These are phyloP conservation scores for Agriopis leucophaearia DNA, from an alignment of 2,888 invertebrate species.

Conservation along the genomic window DNA sequence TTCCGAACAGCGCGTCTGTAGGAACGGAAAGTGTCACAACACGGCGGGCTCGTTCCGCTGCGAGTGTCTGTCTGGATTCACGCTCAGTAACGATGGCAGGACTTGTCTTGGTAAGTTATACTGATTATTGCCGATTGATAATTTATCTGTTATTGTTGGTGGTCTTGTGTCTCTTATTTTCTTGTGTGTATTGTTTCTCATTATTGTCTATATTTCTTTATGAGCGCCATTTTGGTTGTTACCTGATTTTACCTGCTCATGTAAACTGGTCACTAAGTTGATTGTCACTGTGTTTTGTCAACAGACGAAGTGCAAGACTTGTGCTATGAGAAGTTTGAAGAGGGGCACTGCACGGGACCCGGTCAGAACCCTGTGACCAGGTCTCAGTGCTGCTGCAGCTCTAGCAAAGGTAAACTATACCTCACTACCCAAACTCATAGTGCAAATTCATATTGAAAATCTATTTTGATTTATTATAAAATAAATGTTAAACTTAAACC, in stretches of 20 bases:
- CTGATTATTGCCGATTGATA: not conserved
- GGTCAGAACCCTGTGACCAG: conserved; percentile 92
- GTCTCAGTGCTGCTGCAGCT: conserved; percentile 94
- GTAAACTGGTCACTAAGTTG: too few species aligned
- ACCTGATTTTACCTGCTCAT: too few species aligned
- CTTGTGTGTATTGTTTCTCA: too few species aligned
- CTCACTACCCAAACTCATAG: not conserved
- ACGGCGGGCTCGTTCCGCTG: conserved; percentile 93
- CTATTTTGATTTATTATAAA: not conserved
- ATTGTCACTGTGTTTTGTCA: conserved; percentile 37
- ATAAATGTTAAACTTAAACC: too few species aligned
- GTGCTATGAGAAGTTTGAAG: conserved; percentile 92
- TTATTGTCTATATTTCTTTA: too few species aligned
- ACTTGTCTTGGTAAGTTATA: conserved; percentile 89
- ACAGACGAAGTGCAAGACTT: conserved; percentile 93
- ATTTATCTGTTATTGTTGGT: not conserved
- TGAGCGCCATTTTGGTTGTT: too few species aligned
- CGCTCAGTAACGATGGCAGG: conserved; percentile 91
- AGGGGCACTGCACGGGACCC: conserved; percentile 92
- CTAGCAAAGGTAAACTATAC: conserved; percentile 69
- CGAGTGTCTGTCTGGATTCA: conserved; percentile 92
- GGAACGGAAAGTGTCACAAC: conserved; percentile 93
- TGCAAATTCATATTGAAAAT: not conserved
- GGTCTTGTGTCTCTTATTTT: conserved; percentile 39
- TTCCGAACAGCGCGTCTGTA: conserved; percentile 91